Conservation (phyloP, 2,113 vertebrate genomes). For the Triplophysa siluroides region DNA sequence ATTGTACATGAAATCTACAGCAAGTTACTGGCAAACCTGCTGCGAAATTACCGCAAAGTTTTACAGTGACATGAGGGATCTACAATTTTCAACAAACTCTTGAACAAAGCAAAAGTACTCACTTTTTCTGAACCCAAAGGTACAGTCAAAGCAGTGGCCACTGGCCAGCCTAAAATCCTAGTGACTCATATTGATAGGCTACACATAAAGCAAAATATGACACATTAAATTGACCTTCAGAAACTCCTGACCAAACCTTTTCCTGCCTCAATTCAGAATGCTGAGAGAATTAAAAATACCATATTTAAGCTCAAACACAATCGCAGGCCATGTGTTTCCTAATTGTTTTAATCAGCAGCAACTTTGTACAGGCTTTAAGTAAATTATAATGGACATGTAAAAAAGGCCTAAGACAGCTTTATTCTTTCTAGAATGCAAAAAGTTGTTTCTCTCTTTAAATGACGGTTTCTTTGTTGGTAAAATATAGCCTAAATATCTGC, state of each 20-base stretch:
- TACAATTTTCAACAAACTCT: conserved; percentile 1
- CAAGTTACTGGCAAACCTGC: too few species aligned
- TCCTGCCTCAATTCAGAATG: conserved; percentile 9
- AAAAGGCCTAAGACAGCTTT: neutral
- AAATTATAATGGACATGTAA: neutral
- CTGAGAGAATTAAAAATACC: conserved; percentile 18
- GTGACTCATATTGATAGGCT: conserved; percentile 10
- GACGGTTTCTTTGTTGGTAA: neutral
- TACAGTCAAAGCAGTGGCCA: neutral
- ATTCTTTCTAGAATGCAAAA: conserved; percentile 12
- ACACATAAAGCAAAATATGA: conserved; percentile 18
- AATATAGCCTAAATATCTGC: neutral
- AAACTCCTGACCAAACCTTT: neutral
- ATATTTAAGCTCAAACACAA: neutral
- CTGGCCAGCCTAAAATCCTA: conserved; percentile 11
- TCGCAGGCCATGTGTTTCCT: neutral
- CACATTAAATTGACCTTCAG: conserved; percentile 30
- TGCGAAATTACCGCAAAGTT: too few species aligned
- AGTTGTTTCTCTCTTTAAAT: neutral
- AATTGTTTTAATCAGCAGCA: neutral
- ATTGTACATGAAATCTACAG: too few species aligned
- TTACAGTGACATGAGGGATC: neutral
- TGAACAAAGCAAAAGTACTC: neutral
- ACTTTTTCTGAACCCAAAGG: neutral
- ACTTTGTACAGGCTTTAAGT: neutral